Base-by-base conservation (phyloP, 2,888 invertebrate genomes). In the Hirtodrosophila duncani region DNA sequence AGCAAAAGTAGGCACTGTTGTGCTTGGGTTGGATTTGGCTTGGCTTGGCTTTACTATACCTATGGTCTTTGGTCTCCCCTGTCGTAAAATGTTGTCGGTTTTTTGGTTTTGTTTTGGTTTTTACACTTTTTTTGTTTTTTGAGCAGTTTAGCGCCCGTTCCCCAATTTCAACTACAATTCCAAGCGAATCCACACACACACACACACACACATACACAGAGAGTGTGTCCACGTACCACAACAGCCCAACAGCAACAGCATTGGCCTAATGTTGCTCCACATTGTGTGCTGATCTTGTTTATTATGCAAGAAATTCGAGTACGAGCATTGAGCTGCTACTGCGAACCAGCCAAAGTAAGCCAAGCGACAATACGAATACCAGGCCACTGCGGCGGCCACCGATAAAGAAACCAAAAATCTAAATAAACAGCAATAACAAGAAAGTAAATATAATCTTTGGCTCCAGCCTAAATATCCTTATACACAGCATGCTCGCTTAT, bases 241-340 rank as follows among this genome's bases (percentile, higher is more conserved):
- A n/a, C n/a, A n/a, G n/a, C n/a, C n/a, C n/a, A n/a, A n/a, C n/a
- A n/a, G n/a, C n/a, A n/a, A n/a, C n/a, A 78, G 67, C 77, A 79
- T 68, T 80, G 81, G 78, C 67, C 72, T 78, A 78, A 78, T 72
- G 78, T 63, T 72, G 79, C n/a, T n/a, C n/a, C 75, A 81, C 77
- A 75, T 79, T 75, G 77, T 81, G 65, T 72, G 81, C 81, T 79
- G 75, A 81, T 75, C 75, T 81, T 75, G 75, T 75, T 75, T 75
- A 81, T 75, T 75, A 75, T 75, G 75, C 81, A 75, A 75, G 74
- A 81, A 81, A 72, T n/a, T n/a, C n/a, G n/a, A n/a, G n/a, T n/a
- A n/a, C n/a, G n/a, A n/a, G n/a, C n/a, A n/a, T n/a, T n/a, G n/a
- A n/a, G n/a, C n/a, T n/a, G n/a, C n/a, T n/a, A n/a, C n/a, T n/a